Conservation (phyloP, 64 coral and sea anemone genomes). For the Pocillopora verrucosa region DNA sequence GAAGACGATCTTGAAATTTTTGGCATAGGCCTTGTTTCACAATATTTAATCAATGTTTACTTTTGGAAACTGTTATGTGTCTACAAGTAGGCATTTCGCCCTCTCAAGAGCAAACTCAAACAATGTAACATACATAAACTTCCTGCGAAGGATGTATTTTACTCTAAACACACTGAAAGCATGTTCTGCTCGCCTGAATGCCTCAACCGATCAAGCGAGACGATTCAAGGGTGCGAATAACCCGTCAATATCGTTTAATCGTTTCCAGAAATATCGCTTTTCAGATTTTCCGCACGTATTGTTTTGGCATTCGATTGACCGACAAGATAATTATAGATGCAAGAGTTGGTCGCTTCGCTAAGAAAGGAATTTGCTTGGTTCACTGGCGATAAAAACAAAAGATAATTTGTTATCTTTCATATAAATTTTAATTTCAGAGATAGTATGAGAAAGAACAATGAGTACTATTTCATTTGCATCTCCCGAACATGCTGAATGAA, state of each 20-base stretch:
- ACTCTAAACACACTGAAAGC: background rate
- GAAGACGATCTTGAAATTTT: background rate
- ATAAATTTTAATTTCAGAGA: conserved; percentile 42
- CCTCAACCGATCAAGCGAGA: background rate
- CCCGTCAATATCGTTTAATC: conserved; percentile 25
- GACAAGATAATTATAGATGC: background rate
- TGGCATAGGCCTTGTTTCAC: background rate
- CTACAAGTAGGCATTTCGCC: background rate
- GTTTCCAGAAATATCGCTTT: background rate
- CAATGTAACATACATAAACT: background rate
- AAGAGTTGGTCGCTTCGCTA: background rate
- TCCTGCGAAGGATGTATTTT: background rate
- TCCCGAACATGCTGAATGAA: background rate
- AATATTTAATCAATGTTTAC: background rate
- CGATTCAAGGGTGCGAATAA: conserved; percentile 6
- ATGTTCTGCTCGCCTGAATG: background rate
- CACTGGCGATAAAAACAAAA: conserved; percentile 5
- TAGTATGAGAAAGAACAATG: background rate
- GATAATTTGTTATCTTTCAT: background rate
- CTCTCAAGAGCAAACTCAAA: background rate
- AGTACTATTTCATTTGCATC: conserved; percentile 2
- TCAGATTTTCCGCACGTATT: conserved; percentile 35
- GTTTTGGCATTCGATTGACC: conserved; percentile 13
- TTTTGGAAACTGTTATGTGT: background rate
- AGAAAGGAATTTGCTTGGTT: background rate